Base-by-base conservation (phyloP, 1,140 invertebrate genomes). In the Oryctes rhinoceros region DNA sequence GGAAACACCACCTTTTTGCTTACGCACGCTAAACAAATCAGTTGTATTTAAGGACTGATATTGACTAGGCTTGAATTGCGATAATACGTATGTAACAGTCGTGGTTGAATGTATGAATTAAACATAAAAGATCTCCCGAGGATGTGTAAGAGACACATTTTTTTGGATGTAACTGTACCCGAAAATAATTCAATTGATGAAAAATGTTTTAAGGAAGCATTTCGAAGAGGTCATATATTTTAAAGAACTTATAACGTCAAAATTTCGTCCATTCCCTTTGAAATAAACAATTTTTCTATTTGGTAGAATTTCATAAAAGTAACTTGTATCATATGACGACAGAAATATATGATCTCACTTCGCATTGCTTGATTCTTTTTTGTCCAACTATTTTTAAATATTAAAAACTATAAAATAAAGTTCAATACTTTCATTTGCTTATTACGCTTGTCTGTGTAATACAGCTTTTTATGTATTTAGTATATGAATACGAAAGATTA, bases 101-200 rank as follows among this genome's bases (percentile, higher is more conserved):
- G 18, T n/a, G 15, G n/a, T 18, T 18, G n/a, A 18, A 59, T 59
- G 53, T 18, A 71, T 71, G 18, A 71, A 71, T 30, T 24, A 71
- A 71, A 71, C 65, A 71, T 71, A 71, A 71, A 37, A 71, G 65
- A 71, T 71, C 65, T 71, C 65, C 53, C n/a, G 35, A 20, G 53
- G 20, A 30, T 30, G 18, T 11, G 53, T 6, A 59, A 15, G 65
- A 15, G 65, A 30, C 10, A n/a, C 11, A 24, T 35, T 71, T 71
- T 67, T 71, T 71, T 71, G 65, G 65, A 71, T 35, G 65, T 71
- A 71, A 71, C 65, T 71, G 24, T 30, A 37, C 10, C 13, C 18
- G 24, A 30, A 30, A 30, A 44, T 44, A 3, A 10, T 44, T 44
- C 24, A 10, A 44, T 44, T 44, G 9, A 44, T 44, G 39, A 30